These are phyloP conservation scores for Agrotis segetum DNA, from an alignment of 2,888 invertebrate species.

Conservation along the genomic window DNA sequence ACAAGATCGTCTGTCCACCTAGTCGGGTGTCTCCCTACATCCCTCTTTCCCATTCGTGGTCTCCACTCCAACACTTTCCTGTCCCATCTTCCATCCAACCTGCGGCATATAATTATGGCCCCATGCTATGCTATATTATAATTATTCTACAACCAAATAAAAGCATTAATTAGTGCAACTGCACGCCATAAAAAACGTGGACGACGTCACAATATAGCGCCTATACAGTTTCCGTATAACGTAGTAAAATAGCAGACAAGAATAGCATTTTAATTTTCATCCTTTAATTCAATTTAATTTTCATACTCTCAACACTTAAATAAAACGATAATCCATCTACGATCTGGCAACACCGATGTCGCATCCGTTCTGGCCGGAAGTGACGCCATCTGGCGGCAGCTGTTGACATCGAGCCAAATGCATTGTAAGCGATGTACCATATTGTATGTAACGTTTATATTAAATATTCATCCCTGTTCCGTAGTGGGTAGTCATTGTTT, in stretches of 20 bases:
- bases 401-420: constrained; percentile 65
- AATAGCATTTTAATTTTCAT: background rate
- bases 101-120: too few species aligned
- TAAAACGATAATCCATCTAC: constrained; percentile 47
- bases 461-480: constrained; percentile 46
- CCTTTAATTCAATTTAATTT: background rate
- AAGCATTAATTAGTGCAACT: too few species aligned
- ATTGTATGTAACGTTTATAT: constrained; percentile 40
- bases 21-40: too few species aligned
- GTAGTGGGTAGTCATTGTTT: background rate
- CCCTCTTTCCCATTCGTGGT: too few species aligned
- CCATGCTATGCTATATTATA: too few species aligned
- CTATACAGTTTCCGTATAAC: too few species aligned
- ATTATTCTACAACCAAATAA: too few species aligned
- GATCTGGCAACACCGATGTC: constrained; percentile 49
- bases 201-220: too few species aligned
- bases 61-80: too few species aligned
- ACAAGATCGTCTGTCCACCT: too few species aligned
- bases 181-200: too few species aligned
- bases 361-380: constrained; percentile 56
- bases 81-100: too few species aligned
- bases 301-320: constrained; percentile 27
- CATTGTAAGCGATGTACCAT: constrained; percentile 45
- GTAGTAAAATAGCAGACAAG: background rate
- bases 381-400: constrained; percentile 62